These are phyloP conservation scores for Ooceraea biroi DNA, from an alignment of 1,140 invertebrate species.

Conservation along the genomic window DNA sequence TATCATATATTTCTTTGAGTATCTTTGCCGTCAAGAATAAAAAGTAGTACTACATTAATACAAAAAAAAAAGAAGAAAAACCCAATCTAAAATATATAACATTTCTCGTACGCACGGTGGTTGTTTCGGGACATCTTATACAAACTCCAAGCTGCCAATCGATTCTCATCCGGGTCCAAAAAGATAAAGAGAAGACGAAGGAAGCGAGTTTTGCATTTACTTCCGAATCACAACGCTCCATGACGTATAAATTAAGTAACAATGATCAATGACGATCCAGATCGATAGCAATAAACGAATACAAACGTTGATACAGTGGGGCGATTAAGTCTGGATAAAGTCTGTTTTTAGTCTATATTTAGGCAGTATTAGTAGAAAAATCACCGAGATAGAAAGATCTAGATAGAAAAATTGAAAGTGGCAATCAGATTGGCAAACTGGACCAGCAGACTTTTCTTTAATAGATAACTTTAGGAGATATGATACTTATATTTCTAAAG, in stretches of 20 bases:
- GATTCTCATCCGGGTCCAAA: constrained; percentile 77
- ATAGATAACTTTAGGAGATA: constrained; percentile 75
- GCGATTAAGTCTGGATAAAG: constrained; percentile 24
- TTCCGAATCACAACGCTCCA: constrained; percentile 41
- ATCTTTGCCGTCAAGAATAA: too few species aligned
- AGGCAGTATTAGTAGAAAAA: constrained; percentile 77
- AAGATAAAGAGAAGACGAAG: constrained; percentile 45
- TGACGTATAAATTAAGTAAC: constrained; percentile 56
- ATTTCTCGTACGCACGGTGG: not conserved
- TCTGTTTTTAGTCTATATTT: constrained; percentile 72
- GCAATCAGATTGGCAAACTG: constrained; percentile 78
- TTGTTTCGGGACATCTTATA: constrained; percentile 56
- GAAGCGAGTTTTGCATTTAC: constrained; percentile 13
- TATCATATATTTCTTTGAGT: too few species aligned
- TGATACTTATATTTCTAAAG: constrained; percentile 60
- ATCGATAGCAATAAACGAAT: constrained; percentile 55
- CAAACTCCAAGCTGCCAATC: constrained; percentile 82
- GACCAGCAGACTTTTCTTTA: constrained; percentile 75
- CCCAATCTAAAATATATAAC: too few species aligned
- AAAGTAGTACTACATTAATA: constrained; percentile 9
- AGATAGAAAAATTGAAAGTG: constrained; percentile 62
- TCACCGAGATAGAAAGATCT: constrained; percentile 10
- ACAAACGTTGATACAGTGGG: constrained; percentile 40
- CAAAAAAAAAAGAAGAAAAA: too few species aligned
- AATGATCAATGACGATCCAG: constrained; percentile 21